Evolutionary conservation across 2,113 vertebrate genomes (phyloP), one percentile per base, ranked within the genome.

Genomic region (Myodes glareolus): DNA sequence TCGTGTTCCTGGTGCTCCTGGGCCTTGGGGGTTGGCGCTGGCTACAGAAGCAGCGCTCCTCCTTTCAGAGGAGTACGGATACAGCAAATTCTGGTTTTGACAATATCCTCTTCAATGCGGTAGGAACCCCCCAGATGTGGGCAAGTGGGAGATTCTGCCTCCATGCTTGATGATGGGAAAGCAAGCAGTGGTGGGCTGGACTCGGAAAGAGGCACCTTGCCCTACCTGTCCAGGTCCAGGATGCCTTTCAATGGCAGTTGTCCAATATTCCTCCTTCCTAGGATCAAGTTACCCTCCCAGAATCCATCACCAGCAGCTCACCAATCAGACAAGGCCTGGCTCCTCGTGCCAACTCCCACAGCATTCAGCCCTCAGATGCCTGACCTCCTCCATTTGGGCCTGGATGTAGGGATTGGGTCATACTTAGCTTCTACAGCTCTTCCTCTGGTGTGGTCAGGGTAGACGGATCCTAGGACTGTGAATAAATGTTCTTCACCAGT

Each of bases 91-190:
- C 95, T 0, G 90, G 98, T 58, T 99, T 99, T 0, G 98, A 98
- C 94, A 99, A 99, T 88, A 85, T 99, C 29, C 95, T 98, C 3
- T 99, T 99, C 92, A 97, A 94, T 13, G 97, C 97, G 6, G 99
- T 99, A 98, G 97, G 98, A 67, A 1, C 23, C 39, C 27, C 27
- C 19, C 2, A 39, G 47, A 42, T 31, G 88, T 63, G 72, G 90
- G 63, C 47, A 33, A 68, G 70, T 1, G 3, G 73, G 55, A 21
- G 72, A 73, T 1, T 0, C 70, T 29, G 29, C n/a, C 72, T 47
- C 72, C n/a, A 27, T 16, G 16, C n/a, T 47, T 23, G 2, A 61
- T 55, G 27, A 72, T 27, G 25, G 33, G 85, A 50, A 80, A 47
- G 17, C 27, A 80, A 47, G 17, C 27, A 10, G 42, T 31, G 4